Percentiles rank a stretch among this genome's conserved stretches.
Conservation (phyloP, 1,140 invertebrate species). For the Brachionus rotundiformis region DNA sequence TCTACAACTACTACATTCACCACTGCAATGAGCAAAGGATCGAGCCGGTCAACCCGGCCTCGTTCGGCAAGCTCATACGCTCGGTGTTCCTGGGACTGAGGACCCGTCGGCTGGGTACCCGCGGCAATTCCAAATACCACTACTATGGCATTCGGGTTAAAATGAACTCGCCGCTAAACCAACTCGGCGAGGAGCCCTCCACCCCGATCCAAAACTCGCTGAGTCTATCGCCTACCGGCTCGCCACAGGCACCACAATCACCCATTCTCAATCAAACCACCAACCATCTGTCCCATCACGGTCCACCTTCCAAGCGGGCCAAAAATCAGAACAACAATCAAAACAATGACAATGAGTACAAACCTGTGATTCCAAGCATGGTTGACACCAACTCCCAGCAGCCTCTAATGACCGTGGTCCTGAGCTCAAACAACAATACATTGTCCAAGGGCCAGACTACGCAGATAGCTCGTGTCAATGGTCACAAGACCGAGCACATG, state of each 20-base stretch:
- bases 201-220: background rate
- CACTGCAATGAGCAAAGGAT: constrained; percentile 90
- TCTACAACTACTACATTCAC: constrained; percentile 93
- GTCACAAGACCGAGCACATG: background rate
- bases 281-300: constrained; percentile 21
- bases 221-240: constrained; percentile 36
- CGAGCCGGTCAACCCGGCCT: constrained; percentile 96
- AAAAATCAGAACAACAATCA: background rate
- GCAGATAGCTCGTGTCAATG: background rate
- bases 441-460: background rate
- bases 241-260: constrained; percentile 32
- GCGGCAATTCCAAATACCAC: constrained; percentile 99
- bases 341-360: background rate
- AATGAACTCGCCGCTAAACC: constrained; percentile 76
- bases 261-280: constrained; percentile 10
- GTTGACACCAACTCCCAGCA: background rate
- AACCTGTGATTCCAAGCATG: background rate
- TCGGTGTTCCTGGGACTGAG: constrained; percentile 93
- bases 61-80: constrained; percentile 96
- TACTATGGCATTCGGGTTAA: constrained; percentile 99
- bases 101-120: constrained; percentile 87
- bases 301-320: background rate
- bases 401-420: constrained; percentile 19
- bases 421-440: background rate
- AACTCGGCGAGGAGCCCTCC: constrained; percentile 67